Base-by-base conservation (phyloP, 2,797 vertebrate species). In the Clarias pachynema region DNA sequence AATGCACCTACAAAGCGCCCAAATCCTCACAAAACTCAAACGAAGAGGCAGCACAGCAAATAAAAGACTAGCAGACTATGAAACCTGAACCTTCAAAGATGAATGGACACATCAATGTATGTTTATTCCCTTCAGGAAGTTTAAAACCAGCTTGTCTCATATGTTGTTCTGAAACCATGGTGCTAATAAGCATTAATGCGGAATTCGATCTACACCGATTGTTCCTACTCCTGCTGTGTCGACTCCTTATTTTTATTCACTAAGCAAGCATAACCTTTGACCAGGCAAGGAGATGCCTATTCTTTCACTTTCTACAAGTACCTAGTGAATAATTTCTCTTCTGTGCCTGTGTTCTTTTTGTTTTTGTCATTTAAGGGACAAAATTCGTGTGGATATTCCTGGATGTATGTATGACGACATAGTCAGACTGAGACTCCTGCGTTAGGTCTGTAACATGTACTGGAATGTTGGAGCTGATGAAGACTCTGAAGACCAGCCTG, bases 401-500 rank as follows among this genome's bases (percentile, higher is more conserved):
- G 40, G 8, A 3, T 7, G 29, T 26, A 34, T 62, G 63, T 31
- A 4, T 62, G 68, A 73, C 72, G 79, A 56, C 0, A 0, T 83
- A 16, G 12, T 78, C 6, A 5, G 53, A 78, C 75, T 68, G 73
- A 69, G 9, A 60, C 81, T 0, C 40, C 40, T 56, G 24, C 29
- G 3, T 72, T 68, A 56, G 65, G 26, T 70, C 65, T 31, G 60
- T 90, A 96, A 92, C 90, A 99, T 98, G 97, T 94, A 97, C 93
- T 98, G 97, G 97, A 96, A 95, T 86, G 96, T 97, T 82, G 96
- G 96, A 66, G 92, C 93, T 9, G 94, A 94, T 89, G 94, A 93
- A 90, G 93, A 94, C 86, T 60, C 92, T 20, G 87, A 90, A 86
- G 89, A 92, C 87, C 91, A 93, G 88, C 89, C 93, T 70, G 89